Evolutionary conservation across 2,797 vertebrate genomes (phyloP).

Genomic region (Salmo trutta): DNA sequence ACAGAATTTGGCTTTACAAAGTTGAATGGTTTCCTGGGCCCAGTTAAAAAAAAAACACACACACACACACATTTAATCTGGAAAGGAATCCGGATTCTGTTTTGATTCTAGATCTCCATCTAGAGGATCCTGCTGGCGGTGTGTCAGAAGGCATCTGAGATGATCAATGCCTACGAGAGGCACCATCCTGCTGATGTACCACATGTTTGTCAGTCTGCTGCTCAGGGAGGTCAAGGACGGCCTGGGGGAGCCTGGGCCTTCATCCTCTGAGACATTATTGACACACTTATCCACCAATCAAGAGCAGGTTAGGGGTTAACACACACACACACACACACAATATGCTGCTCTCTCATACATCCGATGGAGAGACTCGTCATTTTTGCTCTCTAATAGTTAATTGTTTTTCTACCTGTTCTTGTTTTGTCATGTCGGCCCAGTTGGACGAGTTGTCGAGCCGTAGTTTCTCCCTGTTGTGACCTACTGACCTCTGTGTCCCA

Average conservation of each 20-base stretch:
- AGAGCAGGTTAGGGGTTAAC: conserved; percentile 77
- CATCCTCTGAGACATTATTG: conserved; percentile 93
- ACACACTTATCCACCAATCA: conserved; percentile 94
- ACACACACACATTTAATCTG: too few species aligned
- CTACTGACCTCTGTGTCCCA: conserved; percentile 85
- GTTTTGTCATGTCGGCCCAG: conserved; percentile 65
- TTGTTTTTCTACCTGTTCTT: not conserved
- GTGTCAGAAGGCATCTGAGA: conserved; percentile 83
- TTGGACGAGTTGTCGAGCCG: conserved; percentile 82
- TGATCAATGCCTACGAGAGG: conserved; percentile 88
- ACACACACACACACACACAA: not conserved
- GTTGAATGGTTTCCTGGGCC: not conserved
- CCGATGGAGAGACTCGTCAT: not conserved
- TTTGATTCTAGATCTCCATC: conserved; percentile 85
- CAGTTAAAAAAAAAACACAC: not conserved
- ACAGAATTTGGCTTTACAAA: not conserved
- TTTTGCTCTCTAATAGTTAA: not conserved
- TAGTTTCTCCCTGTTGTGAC: conserved; percentile 88
- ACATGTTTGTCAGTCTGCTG: conserved; percentile 89
- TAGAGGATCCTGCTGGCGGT: conserved; percentile 92
- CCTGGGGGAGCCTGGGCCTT: conserved; percentile 97
- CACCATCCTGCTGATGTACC: conserved; percentile 92
- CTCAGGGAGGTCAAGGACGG: conserved; percentile 90
- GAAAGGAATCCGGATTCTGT: too few species aligned
- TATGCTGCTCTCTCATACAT: not conserved